Evolutionary conservation across 2,888 invertebrate genomes (phyloP), one percentile per base, ranked within the genome.

Genomic region (Gastrophysa polygoni): DNA sequence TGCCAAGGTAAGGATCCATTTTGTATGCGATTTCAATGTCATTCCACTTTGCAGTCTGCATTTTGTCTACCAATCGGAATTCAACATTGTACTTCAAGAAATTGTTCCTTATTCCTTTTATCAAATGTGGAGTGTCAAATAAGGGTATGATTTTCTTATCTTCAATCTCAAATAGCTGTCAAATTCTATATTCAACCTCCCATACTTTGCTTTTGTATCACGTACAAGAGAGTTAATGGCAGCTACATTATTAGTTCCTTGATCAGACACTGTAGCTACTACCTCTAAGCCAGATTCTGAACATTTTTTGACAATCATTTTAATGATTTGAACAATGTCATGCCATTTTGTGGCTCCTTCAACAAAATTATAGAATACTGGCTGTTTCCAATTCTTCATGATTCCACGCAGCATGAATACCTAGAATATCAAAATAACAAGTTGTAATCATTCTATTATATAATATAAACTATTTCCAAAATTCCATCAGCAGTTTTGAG

Each of bases 191-290:
- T 57, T 58, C 47, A 11, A 10, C 29, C 54, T 43, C 21, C 10
- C 3, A 34, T 55, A 55, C 14, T 29, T 51, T 16, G 10, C 52
- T 28, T 32, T 44, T 44, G 50, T 63, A 50, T 34, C 50, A 21
- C 5, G 47, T 8, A 18, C 59, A 38, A 32, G 54, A 28, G 29
- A 57, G 49, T 60, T 66, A 24, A 67, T 59, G n/a, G 65, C 67
- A 14, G 61, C 59, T 18, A 21, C 50, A 57, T 69, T 68, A 28
- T 67, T 67, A 18, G 66, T 46, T 2, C 67, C 64, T 61, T 69
- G 68, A 54, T 71, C 68, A 64, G 68, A 70, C 7, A 70, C 57
- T 49, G 65, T 67, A n/a, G 61, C 64, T 14, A 68, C 24, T 34
- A 70, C 50, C 17, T 62, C 50, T 2, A 71, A 44, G 3, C 70